Percentiles rank a stretch among this genome's conserved stretches.
Conservation (phyloP, 2,797 vertebrate species). For the Acropternis orthonyx region DNA sequence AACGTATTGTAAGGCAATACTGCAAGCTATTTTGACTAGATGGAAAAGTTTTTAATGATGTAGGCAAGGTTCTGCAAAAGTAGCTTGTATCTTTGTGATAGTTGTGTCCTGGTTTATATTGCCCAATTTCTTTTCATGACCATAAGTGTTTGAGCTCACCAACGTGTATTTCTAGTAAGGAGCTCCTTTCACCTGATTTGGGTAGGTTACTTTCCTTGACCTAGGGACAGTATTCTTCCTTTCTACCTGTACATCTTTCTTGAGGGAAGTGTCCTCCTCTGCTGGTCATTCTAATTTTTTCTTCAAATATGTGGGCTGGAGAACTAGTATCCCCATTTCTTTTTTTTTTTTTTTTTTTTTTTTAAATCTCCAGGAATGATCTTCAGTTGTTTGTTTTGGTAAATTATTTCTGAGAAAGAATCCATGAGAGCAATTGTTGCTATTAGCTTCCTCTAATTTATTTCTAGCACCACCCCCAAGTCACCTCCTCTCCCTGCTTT, state of each 20-base stretch:
- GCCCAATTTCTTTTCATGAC: neutral
- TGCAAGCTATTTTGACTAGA: neutral
- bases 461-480: neutral
- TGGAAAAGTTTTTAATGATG: neutral
- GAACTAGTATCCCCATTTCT: neutral
- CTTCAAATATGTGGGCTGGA: neutral
- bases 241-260: neutral
- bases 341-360: neutral
- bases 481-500: neutral
- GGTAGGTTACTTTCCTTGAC: neutral
- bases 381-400: slow-evolving; percentile 41
- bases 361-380: neutral
- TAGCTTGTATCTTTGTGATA: neutral
- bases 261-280: slow-evolving; percentile 22
- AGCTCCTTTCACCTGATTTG: neutral
- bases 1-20: neutral
- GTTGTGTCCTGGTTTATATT: neutral
- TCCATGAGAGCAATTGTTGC: neutral
- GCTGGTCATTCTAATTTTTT: neutral
- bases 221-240: neutral
- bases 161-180: neutral
- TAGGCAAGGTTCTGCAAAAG: neutral
- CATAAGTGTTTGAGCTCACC: neutral
- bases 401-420: slow-evolving; percentile 33
- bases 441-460: neutral